phyloP scores from a whole-genome alignment of 2,888 invertebrate species.

The Drosophila nr. fundita region DNA sequence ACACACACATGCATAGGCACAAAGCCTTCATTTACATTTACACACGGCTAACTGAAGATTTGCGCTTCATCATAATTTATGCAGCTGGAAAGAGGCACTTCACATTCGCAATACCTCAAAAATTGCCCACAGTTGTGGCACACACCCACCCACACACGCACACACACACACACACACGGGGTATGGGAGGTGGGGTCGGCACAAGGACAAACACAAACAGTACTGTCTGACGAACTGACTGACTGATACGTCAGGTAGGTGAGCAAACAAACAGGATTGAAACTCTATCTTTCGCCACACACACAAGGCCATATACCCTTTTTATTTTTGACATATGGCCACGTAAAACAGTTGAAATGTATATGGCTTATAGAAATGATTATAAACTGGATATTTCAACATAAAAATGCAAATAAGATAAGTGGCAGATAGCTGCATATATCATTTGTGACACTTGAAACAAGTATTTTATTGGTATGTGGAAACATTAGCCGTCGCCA shows the following conservation, averaged over 20 bases:
- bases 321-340: neutral
- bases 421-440: neutral
- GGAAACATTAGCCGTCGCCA: neutral
- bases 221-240: constrained; percentile 38
- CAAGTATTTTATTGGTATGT: neutral
- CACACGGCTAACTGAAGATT: constrained; percentile 78
- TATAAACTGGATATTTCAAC: neutral
- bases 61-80: constrained; percentile 80
- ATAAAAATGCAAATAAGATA: neutral
- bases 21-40: constrained; percentile 77
- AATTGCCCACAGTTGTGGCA: constrained; percentile 74
- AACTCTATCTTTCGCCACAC: constrained; percentile 46
- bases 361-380: constrained; percentile 1
- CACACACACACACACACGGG: constrained; percentile 7
- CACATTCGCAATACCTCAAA: constrained; percentile 72
- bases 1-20: constrained; percentile 40
- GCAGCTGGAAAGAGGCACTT: constrained; percentile 67
- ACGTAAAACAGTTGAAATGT: neutral
- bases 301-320: constrained; percentile 22
- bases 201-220: constrained; percentile 55
- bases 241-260: constrained; percentile 50
- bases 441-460: neutral
- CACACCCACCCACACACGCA: constrained; percentile 23
- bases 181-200: constrained; percentile 18
- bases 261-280: constrained; percentile 57